phyloP scores from a whole-genome alignment of 2,888 invertebrate genomes.

The Esperia sulphurella region DNA sequence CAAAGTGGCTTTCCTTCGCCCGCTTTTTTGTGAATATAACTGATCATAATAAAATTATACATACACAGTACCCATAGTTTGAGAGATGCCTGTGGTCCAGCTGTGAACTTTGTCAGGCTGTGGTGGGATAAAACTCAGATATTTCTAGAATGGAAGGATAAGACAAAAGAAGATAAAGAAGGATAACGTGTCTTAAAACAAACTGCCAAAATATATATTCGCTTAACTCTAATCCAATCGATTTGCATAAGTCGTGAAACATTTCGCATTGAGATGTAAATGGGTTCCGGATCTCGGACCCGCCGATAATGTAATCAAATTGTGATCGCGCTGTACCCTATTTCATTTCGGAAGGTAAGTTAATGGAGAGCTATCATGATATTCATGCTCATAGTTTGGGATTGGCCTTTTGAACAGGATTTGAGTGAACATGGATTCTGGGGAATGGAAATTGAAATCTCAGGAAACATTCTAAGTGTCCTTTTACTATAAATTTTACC shows the following conservation, averaged over 20 bases:
- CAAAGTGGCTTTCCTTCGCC: too few species aligned
- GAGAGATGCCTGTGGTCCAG: too few species aligned
- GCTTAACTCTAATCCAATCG: background rate
- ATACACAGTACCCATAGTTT: too few species aligned
- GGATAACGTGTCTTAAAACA: background rate
- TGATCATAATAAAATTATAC: too few species aligned
- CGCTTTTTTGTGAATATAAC: too few species aligned
- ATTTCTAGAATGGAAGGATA: too few species aligned
- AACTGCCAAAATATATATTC: background rate
- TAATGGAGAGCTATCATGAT: background rate
- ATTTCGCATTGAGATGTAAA: constrained; percentile 6
- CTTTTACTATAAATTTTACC: too few species aligned
- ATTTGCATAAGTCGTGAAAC: constrained; percentile 1
- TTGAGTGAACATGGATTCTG: background rate
- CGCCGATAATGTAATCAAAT: constrained; percentile 6
- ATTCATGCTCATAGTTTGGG: background rate
- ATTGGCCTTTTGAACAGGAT: background rate
- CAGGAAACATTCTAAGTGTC: background rate
- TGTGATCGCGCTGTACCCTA: background rate
- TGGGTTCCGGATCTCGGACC: constrained; percentile 1
- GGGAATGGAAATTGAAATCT: background rate
- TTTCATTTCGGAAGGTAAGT: background rate
- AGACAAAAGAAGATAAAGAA: too few species aligned
- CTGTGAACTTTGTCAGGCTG: too few species aligned
- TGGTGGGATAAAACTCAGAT: too few species aligned